phyloP scores from a whole-genome alignment of 2,113 vertebrate species.

The Leuciscus idus region DNA sequence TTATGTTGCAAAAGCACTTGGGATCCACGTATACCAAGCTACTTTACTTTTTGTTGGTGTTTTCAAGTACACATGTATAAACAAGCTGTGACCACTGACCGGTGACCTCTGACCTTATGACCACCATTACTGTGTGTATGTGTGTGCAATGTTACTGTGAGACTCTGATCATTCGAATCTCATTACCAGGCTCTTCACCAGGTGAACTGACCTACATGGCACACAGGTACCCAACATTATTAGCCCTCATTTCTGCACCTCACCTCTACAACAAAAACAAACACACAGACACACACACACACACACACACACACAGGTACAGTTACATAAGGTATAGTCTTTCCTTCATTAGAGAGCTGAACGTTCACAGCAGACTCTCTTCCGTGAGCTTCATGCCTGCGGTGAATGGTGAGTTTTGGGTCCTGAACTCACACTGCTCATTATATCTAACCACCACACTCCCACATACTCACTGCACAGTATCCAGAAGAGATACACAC shows the following conservation, averaged over 20 bases:
- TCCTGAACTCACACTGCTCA: conserved; percentile 14
- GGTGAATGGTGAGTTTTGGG: neutral
- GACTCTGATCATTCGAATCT: conserved; percentile 27
- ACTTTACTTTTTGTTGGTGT: neutral
- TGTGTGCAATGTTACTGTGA: neutral
- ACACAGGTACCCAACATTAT: conserved; percentile 4
- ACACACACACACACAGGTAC: conserved; percentile 25
- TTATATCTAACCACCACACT: conserved; percentile 12
- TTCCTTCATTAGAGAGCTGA: conserved; percentile 37
- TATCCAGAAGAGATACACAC: conserved; percentile 14
- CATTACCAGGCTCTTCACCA: conserved; percentile 39
- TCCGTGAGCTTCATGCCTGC: conserved; percentile 11
- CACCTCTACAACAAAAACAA: conserved; percentile 3
- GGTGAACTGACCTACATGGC: conserved; percentile 32
- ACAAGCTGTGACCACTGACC: conserved; percentile 1
- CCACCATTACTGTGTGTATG: neutral
- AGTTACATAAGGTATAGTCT: neutral
- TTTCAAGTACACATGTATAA: neutral
- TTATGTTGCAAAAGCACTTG: neutral
- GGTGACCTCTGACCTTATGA: neutral
- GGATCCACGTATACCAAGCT: neutral
- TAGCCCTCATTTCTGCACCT: conserved; percentile 42
- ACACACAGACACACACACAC: conserved; percentile 18
- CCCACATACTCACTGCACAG: conserved; percentile 12
- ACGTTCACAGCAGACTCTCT: neutral